Conservation (phyloP, 2,113 vertebrate species). For the Podilymbus podiceps region DNA sequence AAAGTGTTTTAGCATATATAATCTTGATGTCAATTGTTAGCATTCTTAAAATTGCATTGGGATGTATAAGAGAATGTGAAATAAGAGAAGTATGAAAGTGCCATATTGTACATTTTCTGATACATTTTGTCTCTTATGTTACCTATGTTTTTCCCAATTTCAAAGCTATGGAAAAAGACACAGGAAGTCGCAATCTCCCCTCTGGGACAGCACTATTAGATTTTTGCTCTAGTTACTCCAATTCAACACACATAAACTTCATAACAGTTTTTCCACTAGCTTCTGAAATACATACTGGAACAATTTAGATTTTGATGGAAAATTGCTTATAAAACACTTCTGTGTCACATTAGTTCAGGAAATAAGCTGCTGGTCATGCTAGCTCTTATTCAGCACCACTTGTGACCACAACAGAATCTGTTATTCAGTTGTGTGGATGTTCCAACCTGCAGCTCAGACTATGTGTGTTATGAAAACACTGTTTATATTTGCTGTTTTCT, state of each 20-base stretch:
- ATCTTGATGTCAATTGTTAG: neutral
- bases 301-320: constrained; percentile 20
- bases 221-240: neutral
- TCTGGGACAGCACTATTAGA: neutral
- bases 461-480: neutral
- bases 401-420: neutral
- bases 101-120: neutral
- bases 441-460: neutral
- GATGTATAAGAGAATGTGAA: neutral
- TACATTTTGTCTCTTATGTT: neutral
- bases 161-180: neutral
- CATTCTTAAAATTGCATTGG: neutral
- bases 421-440: neutral
- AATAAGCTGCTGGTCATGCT: neutral
- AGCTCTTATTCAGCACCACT: neutral
- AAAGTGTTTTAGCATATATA: neutral
- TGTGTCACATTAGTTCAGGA: constrained; percentile 19
- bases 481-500: neutral
- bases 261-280: neutral
- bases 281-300: neutral
- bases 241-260: neutral
- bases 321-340: constrained; percentile 2
- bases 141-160: neutral
- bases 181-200: neutral
- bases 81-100: neutral